phyloP scores from a whole-genome alignment of 2,113 vertebrate species.

The Silurus asotus region DNA sequence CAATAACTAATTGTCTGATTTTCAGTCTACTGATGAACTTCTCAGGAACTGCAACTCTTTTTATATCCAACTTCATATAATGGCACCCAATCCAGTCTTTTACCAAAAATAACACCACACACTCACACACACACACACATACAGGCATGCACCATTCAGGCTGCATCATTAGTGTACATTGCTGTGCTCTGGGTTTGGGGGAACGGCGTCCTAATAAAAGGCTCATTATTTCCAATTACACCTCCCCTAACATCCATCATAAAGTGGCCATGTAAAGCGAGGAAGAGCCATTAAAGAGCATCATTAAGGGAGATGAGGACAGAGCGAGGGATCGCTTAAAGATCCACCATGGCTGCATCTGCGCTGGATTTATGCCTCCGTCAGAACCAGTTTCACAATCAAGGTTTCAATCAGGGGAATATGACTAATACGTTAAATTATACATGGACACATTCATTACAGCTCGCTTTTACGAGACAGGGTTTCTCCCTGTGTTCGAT shows the following conservation, averaged over 20 bases:
- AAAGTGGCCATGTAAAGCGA: constrained; percentile 64
- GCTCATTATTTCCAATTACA: constrained; percentile 74
- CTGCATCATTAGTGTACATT: constrained; percentile 41
- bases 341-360: constrained; percentile 16
- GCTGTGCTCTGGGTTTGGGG: constrained; percentile 58
- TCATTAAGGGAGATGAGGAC: constrained; percentile 66
- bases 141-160: constrained; percentile 18
- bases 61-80: neutral
- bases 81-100: constrained; percentile 4
- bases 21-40: neutral
- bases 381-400: constrained; percentile 42
- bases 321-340: constrained; percentile 45
- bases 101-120: neutral
- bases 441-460: constrained; percentile 46
- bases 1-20: neutral
- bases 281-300: constrained; percentile 62
- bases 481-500: neutral
- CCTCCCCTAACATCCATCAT: constrained; percentile 69
- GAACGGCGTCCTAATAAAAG: constrained; percentile 65
- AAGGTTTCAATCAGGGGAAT: constrained; percentile 30
- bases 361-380: constrained; percentile 38
- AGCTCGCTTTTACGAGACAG: neutral
- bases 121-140: constrained; percentile 16
- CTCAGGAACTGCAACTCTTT: neutral
- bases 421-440: constrained; percentile 39